Evolutionary conservation across 2,888 invertebrate species (phyloP).

Genomic region (Rhagium mordax): DNA sequence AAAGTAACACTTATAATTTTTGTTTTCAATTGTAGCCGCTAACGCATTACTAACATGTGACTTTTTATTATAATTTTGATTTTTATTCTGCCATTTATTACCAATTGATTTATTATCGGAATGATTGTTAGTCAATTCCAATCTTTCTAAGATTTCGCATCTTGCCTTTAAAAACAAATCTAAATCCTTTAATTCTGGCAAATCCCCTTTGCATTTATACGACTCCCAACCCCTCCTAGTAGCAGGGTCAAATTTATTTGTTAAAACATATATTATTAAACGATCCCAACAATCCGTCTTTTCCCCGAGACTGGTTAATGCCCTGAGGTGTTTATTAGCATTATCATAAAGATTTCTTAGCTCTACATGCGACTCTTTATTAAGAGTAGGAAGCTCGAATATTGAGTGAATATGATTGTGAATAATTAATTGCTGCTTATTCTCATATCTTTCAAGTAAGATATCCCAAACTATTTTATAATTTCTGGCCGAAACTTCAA

Average conservation of each 20-base stretch:
- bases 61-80: conserved; percentile 1
- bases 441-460: conserved; percentile 10
- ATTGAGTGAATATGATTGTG: conserved; percentile 14
- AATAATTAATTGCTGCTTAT: conserved; percentile 12
- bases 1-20: conserved; percentile 10
- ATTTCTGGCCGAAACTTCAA: conserved; percentile 2
- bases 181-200: conserved; percentile 29
- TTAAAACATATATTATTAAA: conserved; percentile 34
- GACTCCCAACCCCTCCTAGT: too few species aligned
- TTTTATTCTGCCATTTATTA: neutral
- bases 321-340: conserved; percentile 11
- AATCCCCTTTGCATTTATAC: conserved; percentile 1
- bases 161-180: conserved; percentile 5
- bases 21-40: neutral
- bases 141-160: conserved; percentile 31
- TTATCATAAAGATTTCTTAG: conserved; percentile 20
- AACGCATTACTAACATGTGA: neutral
- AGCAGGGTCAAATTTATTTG: conserved; percentile 31
- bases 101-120: neutral
- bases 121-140: neutral
- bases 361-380: conserved; percentile 15
- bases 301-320: conserved; percentile 25
- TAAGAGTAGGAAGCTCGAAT: conserved; percentile 1
- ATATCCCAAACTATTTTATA: conserved; percentile 8
- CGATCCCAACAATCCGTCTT: conserved; percentile 24